Evolutionary conservation across 1,140 invertebrate species (phyloP), one percentile per base, ranked within the genome.

Genomic region (Brachionus koreanus): DNA sequence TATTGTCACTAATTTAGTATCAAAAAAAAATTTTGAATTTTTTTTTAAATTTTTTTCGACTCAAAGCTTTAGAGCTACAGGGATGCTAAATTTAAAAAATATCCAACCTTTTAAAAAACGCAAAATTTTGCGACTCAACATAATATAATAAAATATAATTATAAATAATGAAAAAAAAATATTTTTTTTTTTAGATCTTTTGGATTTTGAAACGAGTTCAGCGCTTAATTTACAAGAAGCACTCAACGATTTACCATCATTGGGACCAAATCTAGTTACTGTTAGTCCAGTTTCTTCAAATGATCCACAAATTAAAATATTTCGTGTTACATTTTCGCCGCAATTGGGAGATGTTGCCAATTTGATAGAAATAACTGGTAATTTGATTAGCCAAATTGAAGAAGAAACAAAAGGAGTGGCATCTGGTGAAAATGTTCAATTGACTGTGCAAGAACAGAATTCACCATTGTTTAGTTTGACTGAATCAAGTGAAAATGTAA

Each of bases 201-300:
- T 79, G 0, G 33, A 79, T 29, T 79, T 61, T 61, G 76, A 79
- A 12, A 25, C 79, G 12, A 67, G 57, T 6, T 19, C 61, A 42
- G 49, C 49, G 3, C n/a, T 33, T 6, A 16, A 29, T 43, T 25
- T 82, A n/a, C 61, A 69, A 43, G 25, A 39, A 10, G 79, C 79
- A 7, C 35, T 82, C 6, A 82, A 82, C 19, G 79, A 82, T 42
- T 67, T 82, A 19, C 79, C 69, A 46, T 13, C 69, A 25, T 46
- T 74, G 13, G 23, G 37, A n/a, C 69, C 79, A 3, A 82, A 65
- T 42, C 9, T 82, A 25, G 49, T 61, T 0, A 35, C 39, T 39
- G 67, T 72, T 43, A 39, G 29, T 23, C 46, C 19, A 37, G 49
- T 42, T 19, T 25, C 37, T 2, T 79, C 37, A 16, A 33, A 79